Base-by-base conservation (phyloP, 2,113 vertebrate species). In the Phoenicopterus ruber region DNA sequence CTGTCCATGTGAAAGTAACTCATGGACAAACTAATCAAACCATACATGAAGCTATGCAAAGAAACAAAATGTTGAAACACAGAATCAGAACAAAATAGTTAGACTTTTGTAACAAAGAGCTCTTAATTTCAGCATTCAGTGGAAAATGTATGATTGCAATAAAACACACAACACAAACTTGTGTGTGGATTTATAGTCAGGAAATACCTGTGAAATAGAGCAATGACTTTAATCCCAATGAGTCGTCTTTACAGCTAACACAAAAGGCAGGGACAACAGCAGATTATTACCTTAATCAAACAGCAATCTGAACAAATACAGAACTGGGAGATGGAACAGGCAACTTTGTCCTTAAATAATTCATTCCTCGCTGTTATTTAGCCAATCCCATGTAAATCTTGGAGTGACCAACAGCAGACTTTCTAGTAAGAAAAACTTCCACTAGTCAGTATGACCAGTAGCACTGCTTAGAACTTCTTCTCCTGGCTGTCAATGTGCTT, bases 101-200 rank as follows among this genome's bases (percentile, higher is more conserved):
- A 49, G 17, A 13, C 0, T 36, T 80, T n/a, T 31, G 6, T 32
- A 52, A 58, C 3, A 16, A 59, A 42, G 1, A 44, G 3, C 1
- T 66, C 2, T 57, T 86, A 72, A 28, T 78, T 62, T 62, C 31
- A 57, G 2, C 0, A 1, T 40, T 40, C 9, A 40, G 4, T 5
- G 1, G 14, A 82, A 87, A 82, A 57, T 1, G 0, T 16, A 2
- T 36, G 10, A n/a, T 36, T 42, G 3, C 10, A 47, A 29, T 29
- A 74, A 79, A 82, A 5, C 7, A 44, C 5, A 31, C 7, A 47
- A 44, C 7, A 32, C 5, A 42, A 29, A 17, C 3, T 21, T n/a
- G 1, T 24, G 3, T 19, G 4, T n/a, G 31, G 8, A 57, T 54
- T 47, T 74, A 28, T 57, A 46, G 6, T 42, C 24, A 32, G 42